Evolutionary conservation across 2,888 invertebrate species (phyloP), one percentile per base, ranked within the genome.

Genomic region (Unio delphinus): DNA sequence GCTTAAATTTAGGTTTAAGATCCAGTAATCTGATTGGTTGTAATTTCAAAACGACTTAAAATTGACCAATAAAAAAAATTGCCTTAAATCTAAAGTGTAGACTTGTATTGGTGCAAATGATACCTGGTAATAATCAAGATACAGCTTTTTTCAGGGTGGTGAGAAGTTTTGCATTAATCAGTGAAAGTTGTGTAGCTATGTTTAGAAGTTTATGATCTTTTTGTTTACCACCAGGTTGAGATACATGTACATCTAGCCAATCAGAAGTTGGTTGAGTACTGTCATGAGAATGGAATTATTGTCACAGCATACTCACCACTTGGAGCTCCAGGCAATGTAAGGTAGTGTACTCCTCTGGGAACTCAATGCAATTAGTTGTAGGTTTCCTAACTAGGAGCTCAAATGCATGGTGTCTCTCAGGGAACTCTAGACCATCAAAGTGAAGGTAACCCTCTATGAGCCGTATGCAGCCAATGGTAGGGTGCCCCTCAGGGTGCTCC

Each of bases 271-370:
- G 92, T 93, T 55, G 92, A 93, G 45, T 93, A 93, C 87, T 90
- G 95, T 90, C 92, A 92, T 78, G 90, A 92, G 0, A 90, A 92
- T 0, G 92, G 92, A 65, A 93, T 96, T 63, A 90, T 91, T 0
- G 91, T 95, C 17, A 94, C 94, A 1, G 95, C 94, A 0, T 96
- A 95, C 89, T 94, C 94, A 67, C 95, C 95, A 0, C 91, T 96
- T 70, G 95, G 95, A 23, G 93, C 94, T 0, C 94, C 94, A 0
- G 93, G 94, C 85, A 91, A 94, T 55, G 94, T 94, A n/a, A 94
- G 85, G 87, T 83, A 73, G 63, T 72, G 45, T 15, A n/a, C 26
- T n/a, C 5, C 63, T 18, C 55, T 63, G 23, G 4, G 63, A 45
- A 45, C 20, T 1, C 45, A 34, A 20, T 1, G 54, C n/a, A 30